Percentiles rank a stretch among this genome's conserved stretches.
These are phyloP conservation scores for Brachynemurus nebulosus DNA, from an alignment of 2,888 invertebrate genomes.

Conservation along the genomic window DNA sequence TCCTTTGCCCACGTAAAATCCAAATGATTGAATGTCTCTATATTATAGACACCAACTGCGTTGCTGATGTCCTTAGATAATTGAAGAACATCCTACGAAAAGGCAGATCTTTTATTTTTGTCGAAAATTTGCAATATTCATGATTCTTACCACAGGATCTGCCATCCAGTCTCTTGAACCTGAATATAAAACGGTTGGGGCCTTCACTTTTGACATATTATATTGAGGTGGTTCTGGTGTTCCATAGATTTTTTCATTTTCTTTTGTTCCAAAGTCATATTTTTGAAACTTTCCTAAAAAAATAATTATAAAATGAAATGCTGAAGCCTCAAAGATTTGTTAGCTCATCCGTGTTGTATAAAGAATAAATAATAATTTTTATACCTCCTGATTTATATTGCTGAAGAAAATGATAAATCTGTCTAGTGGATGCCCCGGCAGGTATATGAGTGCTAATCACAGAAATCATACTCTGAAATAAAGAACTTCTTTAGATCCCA, in stretches of 20 bases:
- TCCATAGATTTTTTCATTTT: conserved; percentile 26
- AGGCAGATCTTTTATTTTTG: too few species aligned
- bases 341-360: too few species aligned
- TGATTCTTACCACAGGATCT: conserved; percentile 28
- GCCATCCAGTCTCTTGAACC: conserved; percentile 39
- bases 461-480: conserved; percentile 37
- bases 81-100: background rate
- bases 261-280: conserved; percentile 29
- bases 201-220: conserved; percentile 31
- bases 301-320: conserved; percentile 1
- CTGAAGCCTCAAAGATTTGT: too few species aligned
- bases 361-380: background rate
- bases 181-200: conserved; percentile 37
- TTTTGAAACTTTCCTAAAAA: conserved; percentile 24
- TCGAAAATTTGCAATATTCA: too few species aligned
- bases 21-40: conserved; percentile 31
- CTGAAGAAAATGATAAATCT: conserved; percentile 39
- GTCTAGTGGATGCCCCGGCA: conserved; percentile 36
- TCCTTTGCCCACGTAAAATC: conserved; percentile 37
- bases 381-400: conserved; percentile 29
- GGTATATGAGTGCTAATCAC: conserved; percentile 37
- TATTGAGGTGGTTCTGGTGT: conserved; percentile 30
- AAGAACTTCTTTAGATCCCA: too few species aligned
- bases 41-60: background rate
- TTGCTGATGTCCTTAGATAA: background rate